phyloP scores from a whole-genome alignment of 1,140 invertebrate genomes.

The Uloborus diversus region DNA sequence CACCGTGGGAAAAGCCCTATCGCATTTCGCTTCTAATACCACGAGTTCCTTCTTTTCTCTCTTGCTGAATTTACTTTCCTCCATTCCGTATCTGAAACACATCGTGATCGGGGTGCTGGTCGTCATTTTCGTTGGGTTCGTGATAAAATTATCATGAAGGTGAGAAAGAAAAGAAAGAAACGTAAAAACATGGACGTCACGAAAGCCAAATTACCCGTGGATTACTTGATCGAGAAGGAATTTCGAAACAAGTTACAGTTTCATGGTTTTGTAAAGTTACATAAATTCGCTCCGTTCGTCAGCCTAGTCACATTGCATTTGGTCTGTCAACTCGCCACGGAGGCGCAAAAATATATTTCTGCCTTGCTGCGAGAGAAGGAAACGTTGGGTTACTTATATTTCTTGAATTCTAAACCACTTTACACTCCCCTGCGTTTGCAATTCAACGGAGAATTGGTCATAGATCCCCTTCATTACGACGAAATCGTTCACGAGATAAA shows the following conservation, averaged over 20 bases:
- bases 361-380: neutral
- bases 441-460: constrained; percentile 8
- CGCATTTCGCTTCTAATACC: neutral
- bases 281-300: neutral
- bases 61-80: no score
- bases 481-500: neutral
- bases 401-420: neutral
- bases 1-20: neutral
- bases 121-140: no score
- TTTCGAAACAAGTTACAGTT: neutral
- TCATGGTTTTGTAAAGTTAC: neutral
- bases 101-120: no score
- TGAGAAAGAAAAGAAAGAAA: neutral
- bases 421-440: neutral
- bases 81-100: no score
- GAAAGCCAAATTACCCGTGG: neutral
- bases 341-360: neutral
- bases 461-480: neutral
- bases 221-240: neutral
- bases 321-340: neutral
- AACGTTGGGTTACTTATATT: constrained; percentile 9
- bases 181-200: neutral
- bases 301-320: neutral
- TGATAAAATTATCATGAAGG: no score
- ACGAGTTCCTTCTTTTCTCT: neutral